phyloP scores from a whole-genome alignment of 2,888 invertebrate genomes.

The Cordylochernes scorpioides region DNA sequence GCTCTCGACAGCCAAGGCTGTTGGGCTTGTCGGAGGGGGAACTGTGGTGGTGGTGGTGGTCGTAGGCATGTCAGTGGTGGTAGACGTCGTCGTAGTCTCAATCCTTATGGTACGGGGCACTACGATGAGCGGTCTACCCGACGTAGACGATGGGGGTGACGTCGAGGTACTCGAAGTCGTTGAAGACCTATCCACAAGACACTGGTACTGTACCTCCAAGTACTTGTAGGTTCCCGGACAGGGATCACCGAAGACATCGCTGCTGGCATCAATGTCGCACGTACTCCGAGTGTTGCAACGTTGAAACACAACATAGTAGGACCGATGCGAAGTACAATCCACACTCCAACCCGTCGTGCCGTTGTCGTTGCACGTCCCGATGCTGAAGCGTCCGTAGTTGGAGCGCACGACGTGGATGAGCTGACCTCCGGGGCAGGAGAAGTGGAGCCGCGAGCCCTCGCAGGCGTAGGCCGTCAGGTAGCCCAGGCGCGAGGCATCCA shows the following conservation, averaged over 20 bases:
- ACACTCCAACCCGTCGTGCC: constrained; percentile 87
- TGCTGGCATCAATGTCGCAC: constrained; percentile 17
- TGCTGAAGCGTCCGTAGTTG: constrained; percentile 72
- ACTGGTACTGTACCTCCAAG: constrained; percentile 32
- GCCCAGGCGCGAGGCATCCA: no score
- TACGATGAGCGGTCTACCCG: no score
- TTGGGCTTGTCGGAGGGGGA: no score
- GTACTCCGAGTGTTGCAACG: constrained; percentile 10
- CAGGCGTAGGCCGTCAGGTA: constrained; percentile 81
- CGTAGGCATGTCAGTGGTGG: no score
- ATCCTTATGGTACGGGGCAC: no score
- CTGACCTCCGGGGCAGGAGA: constrained; percentile 60
- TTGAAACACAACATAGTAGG: constrained; percentile 61
- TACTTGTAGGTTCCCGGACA: constrained; percentile 33
- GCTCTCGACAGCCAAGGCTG: no score
- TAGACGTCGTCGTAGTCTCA: no score
- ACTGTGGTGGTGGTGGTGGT: no score
- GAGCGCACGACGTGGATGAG: constrained; percentile 70
- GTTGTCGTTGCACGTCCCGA: constrained; percentile 83
- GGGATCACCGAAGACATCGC: constrained; percentile 26
- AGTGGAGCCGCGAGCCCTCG: constrained; percentile 63
- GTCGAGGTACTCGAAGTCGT: no score
- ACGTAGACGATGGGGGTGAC: no score
- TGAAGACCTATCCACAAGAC: constrained; percentile 17
- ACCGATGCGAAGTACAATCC: constrained; percentile 73